Conservation (phyloP, 2,797 vertebrate genomes). For the Xerus rutilus region DNA sequence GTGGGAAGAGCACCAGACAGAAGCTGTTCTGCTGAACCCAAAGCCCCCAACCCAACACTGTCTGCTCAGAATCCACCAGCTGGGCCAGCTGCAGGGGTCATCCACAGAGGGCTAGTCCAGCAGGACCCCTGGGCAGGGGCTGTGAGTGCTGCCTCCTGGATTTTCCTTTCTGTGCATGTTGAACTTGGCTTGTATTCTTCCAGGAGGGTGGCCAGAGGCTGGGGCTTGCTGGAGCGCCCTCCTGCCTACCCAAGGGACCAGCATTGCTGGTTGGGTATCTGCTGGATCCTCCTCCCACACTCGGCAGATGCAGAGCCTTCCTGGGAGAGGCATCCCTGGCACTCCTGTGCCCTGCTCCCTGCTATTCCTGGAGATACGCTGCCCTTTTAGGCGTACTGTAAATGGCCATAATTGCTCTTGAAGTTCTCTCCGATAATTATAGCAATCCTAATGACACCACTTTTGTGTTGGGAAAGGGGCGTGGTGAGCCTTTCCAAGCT, state of each 20-base stretch:
- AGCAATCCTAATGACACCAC: not conserved
- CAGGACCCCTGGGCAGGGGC: conserved; percentile 33
- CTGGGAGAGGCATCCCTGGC: not conserved
- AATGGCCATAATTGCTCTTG: conserved; percentile 6
- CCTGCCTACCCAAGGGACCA: conserved; percentile 44
- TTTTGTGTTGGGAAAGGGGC: conserved; percentile 22
- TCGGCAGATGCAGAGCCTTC: not conserved
- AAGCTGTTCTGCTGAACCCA: not conserved
- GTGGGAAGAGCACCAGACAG: not conserved
- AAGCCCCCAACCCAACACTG: not conserved
- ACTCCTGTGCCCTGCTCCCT: not conserved
- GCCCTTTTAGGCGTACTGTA: not conserved
- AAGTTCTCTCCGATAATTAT: conserved; percentile 37
- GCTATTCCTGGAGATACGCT: not conserved
- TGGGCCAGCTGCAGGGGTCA: not conserved
- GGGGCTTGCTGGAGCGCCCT: conserved; percentile 71
- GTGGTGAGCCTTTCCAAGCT: not conserved
- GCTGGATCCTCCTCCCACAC: not conserved
- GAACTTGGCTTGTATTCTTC: conserved; percentile 48
- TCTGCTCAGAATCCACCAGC: not conserved
- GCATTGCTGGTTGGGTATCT: not conserved
- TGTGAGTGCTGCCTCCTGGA: not conserved
- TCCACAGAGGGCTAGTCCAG: not conserved
- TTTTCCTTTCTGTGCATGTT: not conserved
- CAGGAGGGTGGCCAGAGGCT: conserved; percentile 51